Base-by-base conservation (phyloP, 2,113 vertebrate genomes). In the Trogon melanurus region DNA sequence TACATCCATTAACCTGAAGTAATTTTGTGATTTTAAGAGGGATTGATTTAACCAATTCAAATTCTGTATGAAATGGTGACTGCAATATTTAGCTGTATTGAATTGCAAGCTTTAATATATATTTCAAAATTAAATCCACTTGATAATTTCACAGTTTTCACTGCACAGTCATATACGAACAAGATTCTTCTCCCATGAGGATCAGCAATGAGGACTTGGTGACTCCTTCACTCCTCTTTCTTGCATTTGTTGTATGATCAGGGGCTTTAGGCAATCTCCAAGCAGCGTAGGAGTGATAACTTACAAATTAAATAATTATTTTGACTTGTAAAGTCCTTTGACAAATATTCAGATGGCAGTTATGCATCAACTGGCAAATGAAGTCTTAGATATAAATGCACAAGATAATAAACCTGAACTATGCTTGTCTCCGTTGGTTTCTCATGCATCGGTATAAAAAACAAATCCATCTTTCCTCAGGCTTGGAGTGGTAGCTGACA, bases 231-330 rank as follows among this genome's bases (percentile, higher is more conserved):
- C 13, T 76, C 29, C 4, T 54, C 64, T 85, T 71, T 65, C 41
- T 58, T 75, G 32, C 22, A 53, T 34, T 61, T 56, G 8, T 44
- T 76, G 10, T 36, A 32, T 16, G 48, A 86, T 53, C 48, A 58
- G 32, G 20, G 60, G 48, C 16, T 86, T 91, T 30, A 60, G 51
- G 47, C 47, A 64, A 36, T 34, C 48, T 80, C 60, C 27, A 65
- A 70, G n/a, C 36, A 89, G 32, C 0, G 0, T 47, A 56, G 25
- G 32, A 91, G 34, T 56, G 13, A 26, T 71, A 44, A 25, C 16
- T 90, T 76, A 60, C 16, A 89, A 88, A 85, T 90, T 44, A 71
- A 89, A 83, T 27, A 73, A 54, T 66, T 88, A 41, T 80, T 94
- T 90, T 88, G n/a, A 50, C 58, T 93, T 73, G 7, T 4, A 3